Base-by-base conservation (phyloP, 1,140 invertebrate species). In the Ptiloglossa arizonensis region DNA sequence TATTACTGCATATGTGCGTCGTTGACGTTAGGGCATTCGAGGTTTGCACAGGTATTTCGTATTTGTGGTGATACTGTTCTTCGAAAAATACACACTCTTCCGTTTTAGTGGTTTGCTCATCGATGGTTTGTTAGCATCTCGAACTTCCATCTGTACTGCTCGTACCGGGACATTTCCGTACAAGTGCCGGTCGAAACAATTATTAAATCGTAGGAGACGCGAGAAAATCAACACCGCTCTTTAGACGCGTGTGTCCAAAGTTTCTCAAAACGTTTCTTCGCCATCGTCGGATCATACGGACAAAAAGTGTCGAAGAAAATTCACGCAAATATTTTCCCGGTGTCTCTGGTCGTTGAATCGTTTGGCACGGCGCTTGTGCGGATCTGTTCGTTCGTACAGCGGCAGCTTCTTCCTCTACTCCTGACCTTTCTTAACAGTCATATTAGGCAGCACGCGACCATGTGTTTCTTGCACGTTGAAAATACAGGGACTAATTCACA, bases 401-500 rank as follows among this genome's bases (percentile, higher is more conserved):
- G 38, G 24, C 32, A 22, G 50, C 38, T 32, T 59, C 11, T 48
- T 75, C 3, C 64, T 32, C 52, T n/a, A 57, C 17, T 70, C 27
- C 27, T 11, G 32, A 66, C 19, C 24, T 32, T 41, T 41, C 22
- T 71, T 44, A 54, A 82, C 82, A 85, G 83, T 86, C 84, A 86
- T 86, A 86, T 86, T 80, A 86, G 84, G 84, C 80, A 69, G 83
- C 80, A 80, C 71, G 83, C 80, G 74, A 62, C 5, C 50, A 62
- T 70, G 35, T 41, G 41, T 69, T 63, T 48, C 27, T 79, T 82
- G 70, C 66, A 82, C 76, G 76, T 64, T 74, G 50, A 86, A 67
- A 81, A 74, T 85, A 79, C 70, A 87, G 74, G 87, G 85, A 89
- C 85, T 87, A 87, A 89, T 91, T 91, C 89, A 90, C 89, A 91